Percentiles rank a stretch among this genome's conserved stretches.
phyloP scores from a whole-genome alignment of 92 coral and sea anemone genomes.

The Zoanthus gigantus region DNA sequence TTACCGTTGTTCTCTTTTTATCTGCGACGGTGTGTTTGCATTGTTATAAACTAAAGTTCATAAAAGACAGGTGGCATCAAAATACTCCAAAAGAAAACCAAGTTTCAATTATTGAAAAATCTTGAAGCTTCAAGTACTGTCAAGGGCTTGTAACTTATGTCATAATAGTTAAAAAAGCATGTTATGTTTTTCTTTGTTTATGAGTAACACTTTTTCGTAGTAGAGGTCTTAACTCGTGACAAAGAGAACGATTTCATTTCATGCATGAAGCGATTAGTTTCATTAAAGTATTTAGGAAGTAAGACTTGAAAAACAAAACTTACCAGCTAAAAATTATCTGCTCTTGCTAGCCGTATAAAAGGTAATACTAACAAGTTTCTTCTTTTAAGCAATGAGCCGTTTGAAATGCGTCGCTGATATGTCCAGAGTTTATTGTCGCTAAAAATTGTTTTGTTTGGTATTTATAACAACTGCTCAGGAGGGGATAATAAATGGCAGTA shows the following conservation, averaged over 20 bases:
- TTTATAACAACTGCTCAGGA: conserved; percentile 69
- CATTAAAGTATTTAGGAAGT: not conserved
- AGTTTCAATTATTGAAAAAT: no score
- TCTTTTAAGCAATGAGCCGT: not conserved
- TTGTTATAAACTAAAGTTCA: not conserved
- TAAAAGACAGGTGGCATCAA: not conserved
- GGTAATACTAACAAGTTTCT: not conserved
- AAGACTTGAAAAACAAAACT: not conserved
- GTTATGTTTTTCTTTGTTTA: conserved; percentile 4
- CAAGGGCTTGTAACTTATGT: conserved; percentile 12
- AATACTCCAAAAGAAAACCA: not conserved
- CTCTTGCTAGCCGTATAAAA: not conserved
- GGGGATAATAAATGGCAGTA: conserved; percentile 59
- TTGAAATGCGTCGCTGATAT: conserved; percentile 5
- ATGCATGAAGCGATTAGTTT: no score
- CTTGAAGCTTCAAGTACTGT: conserved; percentile 18
- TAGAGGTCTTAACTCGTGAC: not conserved
- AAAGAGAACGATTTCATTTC: no score
- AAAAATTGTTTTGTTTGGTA: conserved; percentile 24
- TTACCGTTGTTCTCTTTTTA: not conserved
- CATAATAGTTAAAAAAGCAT: not conserved
- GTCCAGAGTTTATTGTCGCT: conserved; percentile 3
- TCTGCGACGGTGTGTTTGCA: not conserved
- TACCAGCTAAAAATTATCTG: not conserved
- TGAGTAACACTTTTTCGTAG: not conserved